phyloP scores from a whole-genome alignment of 2,888 invertebrate genomes.

The Miltochrista miniata region DNA sequence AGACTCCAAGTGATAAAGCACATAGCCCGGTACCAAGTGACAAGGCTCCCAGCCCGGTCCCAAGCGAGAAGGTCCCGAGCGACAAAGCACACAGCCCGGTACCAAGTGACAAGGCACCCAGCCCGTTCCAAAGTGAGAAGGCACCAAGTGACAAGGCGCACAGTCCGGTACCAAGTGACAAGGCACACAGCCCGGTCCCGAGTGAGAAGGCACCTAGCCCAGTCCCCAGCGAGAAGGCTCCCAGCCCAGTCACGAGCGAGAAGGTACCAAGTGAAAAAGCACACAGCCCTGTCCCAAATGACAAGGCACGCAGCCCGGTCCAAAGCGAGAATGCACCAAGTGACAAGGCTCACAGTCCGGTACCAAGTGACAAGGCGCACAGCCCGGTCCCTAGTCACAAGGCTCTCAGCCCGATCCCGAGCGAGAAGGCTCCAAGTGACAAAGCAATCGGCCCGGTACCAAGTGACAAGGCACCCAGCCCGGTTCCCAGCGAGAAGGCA shows the following conservation, averaged over 20 bases:
- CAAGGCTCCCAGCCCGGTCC: conserved; percentile 1
- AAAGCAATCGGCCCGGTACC: not conserved
- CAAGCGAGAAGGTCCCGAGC: conserved; percentile 2
- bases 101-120: not conserved
- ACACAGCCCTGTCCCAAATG: not conserved
- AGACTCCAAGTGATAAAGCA: not conserved
- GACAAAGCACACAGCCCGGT: not conserved
- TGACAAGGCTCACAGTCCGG: conserved; percentile 6
- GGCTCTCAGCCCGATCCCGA: conserved; percentile 1
- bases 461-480: conserved; percentile 5
- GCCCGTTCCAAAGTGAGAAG: not conserved
- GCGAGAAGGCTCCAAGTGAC: conserved; percentile 9
- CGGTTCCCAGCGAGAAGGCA: not conserved
- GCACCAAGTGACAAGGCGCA: not conserved
- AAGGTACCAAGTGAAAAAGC: not conserved
- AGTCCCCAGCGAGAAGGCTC: not conserved
- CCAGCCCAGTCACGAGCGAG: not conserved
- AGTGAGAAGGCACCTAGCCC: conserved; percentile 1
- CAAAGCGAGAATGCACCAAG: conserved; percentile 3
- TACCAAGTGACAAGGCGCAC: not conserved
- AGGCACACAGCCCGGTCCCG: not conserved
- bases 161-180: not conserved
- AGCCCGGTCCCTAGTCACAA: conserved; percentile 1
- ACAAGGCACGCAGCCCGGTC: conserved; percentile 1
- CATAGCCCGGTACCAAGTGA: conserved; percentile 1